Conservation (phyloP, 2,888 invertebrate species). For the Macrophya annulata region DNA sequence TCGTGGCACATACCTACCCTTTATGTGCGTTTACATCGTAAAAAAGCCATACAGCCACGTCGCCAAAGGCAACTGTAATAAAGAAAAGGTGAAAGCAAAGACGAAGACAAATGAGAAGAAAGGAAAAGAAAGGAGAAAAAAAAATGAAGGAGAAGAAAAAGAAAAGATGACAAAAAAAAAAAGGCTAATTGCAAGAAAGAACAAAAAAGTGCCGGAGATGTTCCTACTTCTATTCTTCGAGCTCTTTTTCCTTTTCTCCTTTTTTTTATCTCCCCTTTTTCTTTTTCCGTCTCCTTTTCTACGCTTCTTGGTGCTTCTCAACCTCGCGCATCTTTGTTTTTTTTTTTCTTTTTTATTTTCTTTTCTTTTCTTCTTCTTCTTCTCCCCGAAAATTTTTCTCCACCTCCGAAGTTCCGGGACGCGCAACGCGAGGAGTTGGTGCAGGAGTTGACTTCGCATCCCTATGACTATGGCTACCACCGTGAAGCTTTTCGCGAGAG, state of each 20-base stretch:
- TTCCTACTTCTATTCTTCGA: conserved; percentile 21
- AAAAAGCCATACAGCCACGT: neutral
- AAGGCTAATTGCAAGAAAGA: conserved; percentile 49
- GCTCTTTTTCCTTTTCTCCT: neutral
- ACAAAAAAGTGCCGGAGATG: conserved; percentile 13
- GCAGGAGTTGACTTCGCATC: conserved; percentile 48
- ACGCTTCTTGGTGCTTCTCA: neutral
- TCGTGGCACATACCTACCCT: neutral
- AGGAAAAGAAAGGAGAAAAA: conserved; percentile 35
- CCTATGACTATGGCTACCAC: conserved; percentile 43
- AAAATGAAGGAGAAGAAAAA: conserved; percentile 55
- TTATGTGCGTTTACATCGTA: conserved; percentile 13
- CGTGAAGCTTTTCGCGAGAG: conserved; percentile 16
- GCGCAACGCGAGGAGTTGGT: conserved; percentile 56
- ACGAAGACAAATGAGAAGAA: conserved; percentile 4
- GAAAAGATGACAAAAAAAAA: neutral
- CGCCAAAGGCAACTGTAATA: conserved; percentile 5
- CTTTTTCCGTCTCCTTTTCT: neutral
- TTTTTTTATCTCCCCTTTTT: neutral
- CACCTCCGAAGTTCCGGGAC: conserved; percentile 22
- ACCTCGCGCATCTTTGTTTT: conserved; percentile 23
- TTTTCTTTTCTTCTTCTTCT: neutral
- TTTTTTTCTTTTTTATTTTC: too few relatives aligned
- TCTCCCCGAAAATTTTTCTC: conserved; percentile 15
- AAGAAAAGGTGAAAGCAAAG: conserved; percentile 9